A percentile compares a stretch with the other conserved stretches of the same genome.
Evolutionary conservation across 2,797 vertebrate species (phyloP).

Genomic region (Strix occidentalis): DNA sequence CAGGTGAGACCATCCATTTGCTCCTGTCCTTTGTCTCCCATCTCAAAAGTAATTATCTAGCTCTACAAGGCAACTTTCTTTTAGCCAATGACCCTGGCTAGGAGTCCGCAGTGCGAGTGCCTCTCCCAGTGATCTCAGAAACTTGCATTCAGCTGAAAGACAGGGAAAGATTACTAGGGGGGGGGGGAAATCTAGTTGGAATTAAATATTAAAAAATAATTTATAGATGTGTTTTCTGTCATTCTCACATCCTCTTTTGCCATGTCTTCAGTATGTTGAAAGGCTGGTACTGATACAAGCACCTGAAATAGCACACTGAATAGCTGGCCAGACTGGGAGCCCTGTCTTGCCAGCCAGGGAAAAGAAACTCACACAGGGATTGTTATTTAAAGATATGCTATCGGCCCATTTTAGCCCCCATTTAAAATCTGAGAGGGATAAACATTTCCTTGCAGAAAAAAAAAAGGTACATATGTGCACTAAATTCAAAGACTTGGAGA

Average conservation of each 20-base stretch:
- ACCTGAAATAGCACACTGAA: not conserved
- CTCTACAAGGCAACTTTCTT: not conserved
- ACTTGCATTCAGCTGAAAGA: not conserved
- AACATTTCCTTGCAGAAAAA: not conserved
- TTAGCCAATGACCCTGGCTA: not conserved
- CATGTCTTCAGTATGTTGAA: not conserved
- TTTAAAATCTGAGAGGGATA: not conserved
- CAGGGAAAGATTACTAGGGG: fast-evolving
- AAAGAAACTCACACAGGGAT: not conserved
- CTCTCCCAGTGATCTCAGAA: not conserved
- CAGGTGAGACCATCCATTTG: not conserved
- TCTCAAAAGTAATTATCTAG: not conserved
- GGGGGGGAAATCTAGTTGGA: fast-evolving
- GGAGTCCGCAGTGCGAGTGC: not conserved
- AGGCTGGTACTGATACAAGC: not conserved
- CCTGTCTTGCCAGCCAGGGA: not conserved
- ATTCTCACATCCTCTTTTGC: not conserved
- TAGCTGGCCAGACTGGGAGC: not conserved
- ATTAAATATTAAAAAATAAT: not conserved
- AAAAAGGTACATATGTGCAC: fast-evolving
- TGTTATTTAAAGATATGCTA: not conserved
- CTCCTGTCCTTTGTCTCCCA: not conserved
- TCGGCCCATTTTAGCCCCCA: not conserved
- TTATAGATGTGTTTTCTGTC: fast-evolving
- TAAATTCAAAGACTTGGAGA: not conserved